Evolutionary conservation across 2,888 invertebrate species (phyloP), one percentile per base, ranked within the genome.

Genomic region (Ormyrus thymus): DNA sequence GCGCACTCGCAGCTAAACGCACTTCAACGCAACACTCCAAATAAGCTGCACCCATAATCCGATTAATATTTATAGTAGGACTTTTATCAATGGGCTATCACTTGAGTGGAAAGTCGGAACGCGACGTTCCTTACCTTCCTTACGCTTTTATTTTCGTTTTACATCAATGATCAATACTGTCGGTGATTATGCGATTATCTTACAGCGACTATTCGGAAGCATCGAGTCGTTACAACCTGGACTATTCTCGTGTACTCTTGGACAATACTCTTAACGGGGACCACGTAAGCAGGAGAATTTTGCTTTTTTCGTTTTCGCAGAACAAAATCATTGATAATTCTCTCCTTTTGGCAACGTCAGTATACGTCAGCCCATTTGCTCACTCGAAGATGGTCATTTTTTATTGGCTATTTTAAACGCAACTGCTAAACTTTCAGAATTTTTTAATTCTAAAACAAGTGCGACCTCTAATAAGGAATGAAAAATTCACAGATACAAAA

Each of bases 201-300:
- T 77, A 80, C 77, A 80, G 73, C 80, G 68, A 78, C 69, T 79
- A 82, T 78, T 29, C 78, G 79, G 81, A 82, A 81, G 81, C 79
- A 81, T 79, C 70, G 64, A 79, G 53, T 53, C 56, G 62, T 79
- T 69, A 45, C 58, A 51, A 69, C 59, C 65, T 74, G 69, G 59
- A 61, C 59, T 69, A 64, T 6, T 66, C 50, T 11, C 62, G 15
- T 55, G 29, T 46, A 53, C 11, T 59, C 55, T 45, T 15, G 15
- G 46, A 50, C 61, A 68, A 29, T 29, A 29, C 11, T 68, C 45
- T 51, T 13, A 53, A 59, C 59, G 50, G 13, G 56, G 53, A 65
- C 6, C 29, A 51, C 50, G 13, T 15, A 70, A 46, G 9, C 29
- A 6, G 4, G 7, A 45, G 46, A 48, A 51, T 65, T 43, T 55